Base-by-base conservation (phyloP, 2,113 vertebrate genomes). In the Gambusia affinis region DNA sequence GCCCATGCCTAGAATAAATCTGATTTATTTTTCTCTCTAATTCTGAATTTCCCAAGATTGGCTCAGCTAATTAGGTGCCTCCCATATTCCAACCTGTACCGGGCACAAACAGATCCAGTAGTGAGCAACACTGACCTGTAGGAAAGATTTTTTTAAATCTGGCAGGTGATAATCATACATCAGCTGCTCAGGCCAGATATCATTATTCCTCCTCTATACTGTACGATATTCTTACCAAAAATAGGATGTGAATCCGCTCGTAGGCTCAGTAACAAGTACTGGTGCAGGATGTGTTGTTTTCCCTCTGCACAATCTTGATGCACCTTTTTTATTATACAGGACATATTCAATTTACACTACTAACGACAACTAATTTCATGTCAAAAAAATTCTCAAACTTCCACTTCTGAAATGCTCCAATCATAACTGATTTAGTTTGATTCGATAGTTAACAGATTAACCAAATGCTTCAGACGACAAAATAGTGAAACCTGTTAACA, bases 401-500 rank as follows among this genome's bases (percentile, higher is more conserved):
- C 47, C 63, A 60, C 42, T 29, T 28, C 33, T 65, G 37, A 78
- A 73, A 72, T 15, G 31, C 64, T 74, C 15, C 65, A 73, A 75
- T 37, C 75, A 44, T 76, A 78, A 77, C 47, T 71, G 68, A 27
- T 33, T 80, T 67, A 33, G 35, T 54, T 72, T 72, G 62, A 57
- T 64, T 73, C 8, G 4, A 72, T 72, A 73, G 47, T 76, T 84
- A 82, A 87, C 78, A 89, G 76, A 60, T 70, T n/a, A 82, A 73
- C 71, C 72, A 70, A 76, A 76, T 22, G 42, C 35, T 64, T 76
- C 60, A 72, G 63, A 77, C 73, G 70, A 79, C n/a, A 78, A 47
- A 70, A 24, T 72, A 80, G 70, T 80, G 68, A 77, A 78, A 80
- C 28, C 33, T 65, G 67, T 62, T 24, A 73, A 67, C 28, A 3